phyloP scores from a whole-genome alignment of 2,113 vertebrate genomes.

The Phaethon lepturus region DNA sequence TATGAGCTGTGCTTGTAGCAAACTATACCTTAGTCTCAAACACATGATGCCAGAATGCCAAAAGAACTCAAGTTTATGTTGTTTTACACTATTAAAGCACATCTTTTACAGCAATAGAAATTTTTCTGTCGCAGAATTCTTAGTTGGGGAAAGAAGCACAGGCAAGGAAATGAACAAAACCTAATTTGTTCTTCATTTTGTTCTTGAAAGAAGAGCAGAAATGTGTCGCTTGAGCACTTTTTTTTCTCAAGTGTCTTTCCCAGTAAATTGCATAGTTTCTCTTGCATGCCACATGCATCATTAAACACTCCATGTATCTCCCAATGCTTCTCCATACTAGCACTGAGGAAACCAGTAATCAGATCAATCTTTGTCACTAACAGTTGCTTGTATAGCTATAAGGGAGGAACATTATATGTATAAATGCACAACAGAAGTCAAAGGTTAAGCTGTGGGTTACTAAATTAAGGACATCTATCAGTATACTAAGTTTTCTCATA shows the following conservation, averaged over 20 bases:
- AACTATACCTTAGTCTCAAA: neutral
- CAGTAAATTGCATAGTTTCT: conserved; percentile 24
- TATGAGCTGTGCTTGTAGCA: neutral
- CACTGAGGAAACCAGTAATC: neutral
- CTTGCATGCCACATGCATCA: neutral
- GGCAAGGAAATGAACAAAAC: neutral
- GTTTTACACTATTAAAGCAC: neutral
- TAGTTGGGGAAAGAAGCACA: neutral
- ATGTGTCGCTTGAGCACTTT: neutral
- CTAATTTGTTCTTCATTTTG: neutral
- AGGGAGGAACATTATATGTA: neutral
- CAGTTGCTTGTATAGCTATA: neutral
- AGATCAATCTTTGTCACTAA: conserved; percentile 40
- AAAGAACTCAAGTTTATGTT: neutral
- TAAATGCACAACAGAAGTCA: neutral
- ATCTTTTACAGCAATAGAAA: neutral
- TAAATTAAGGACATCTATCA: neutral
- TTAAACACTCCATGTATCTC: neutral
- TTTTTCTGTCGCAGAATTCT: neutral
- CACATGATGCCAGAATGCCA: neutral
- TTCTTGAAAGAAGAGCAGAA: neutral
- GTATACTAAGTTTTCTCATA: neutral
- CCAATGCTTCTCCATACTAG: neutral
- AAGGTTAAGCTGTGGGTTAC: neutral
- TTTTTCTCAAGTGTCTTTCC: neutral